These are phyloP conservation scores for Dolomedes plantarius DNA, from an alignment of 2,888 invertebrate genomes.

Conservation along the genomic window DNA sequence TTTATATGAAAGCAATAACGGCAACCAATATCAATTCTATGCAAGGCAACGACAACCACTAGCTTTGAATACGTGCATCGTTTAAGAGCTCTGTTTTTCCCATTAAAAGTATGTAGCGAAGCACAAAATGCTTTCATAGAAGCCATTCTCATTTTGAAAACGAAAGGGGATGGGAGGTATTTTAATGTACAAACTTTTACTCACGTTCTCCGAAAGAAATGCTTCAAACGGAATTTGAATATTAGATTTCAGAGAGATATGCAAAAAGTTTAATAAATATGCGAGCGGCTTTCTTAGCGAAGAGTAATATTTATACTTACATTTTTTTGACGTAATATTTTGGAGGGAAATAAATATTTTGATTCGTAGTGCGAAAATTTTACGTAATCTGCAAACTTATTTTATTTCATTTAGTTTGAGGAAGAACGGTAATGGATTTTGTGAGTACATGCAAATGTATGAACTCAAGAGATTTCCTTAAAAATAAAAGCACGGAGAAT, in stretches of 20 bases:
- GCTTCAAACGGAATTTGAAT: neutral
- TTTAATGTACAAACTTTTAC: neutral
- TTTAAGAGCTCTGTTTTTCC: neutral
- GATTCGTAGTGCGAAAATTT: too few species aligned
- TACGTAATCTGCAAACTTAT: too few species aligned
- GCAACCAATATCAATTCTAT: neutral
- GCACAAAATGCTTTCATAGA: neutral
- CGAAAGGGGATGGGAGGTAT: neutral
- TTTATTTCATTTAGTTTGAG: too few species aligned
- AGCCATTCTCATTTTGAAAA: neutral
- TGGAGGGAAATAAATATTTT: too few species aligned
- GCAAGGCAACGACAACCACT: neutral
- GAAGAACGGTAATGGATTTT: too few species aligned
- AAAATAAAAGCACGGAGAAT: too few species aligned
- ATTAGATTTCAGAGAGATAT: neutral
- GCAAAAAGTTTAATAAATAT: too few species aligned
- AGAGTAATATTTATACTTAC: too few species aligned
- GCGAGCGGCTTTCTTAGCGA: too few species aligned
- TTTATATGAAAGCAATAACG: neutral
- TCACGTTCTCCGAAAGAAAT: neutral
- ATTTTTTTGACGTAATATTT: too few species aligned
- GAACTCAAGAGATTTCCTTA: too few species aligned
- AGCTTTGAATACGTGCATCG: neutral
- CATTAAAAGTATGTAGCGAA: neutral
- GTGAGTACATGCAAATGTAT: too few species aligned